phyloP scores from a whole-genome alignment of 2,113 vertebrate genomes.

The Bubo blakistoni region DNA sequence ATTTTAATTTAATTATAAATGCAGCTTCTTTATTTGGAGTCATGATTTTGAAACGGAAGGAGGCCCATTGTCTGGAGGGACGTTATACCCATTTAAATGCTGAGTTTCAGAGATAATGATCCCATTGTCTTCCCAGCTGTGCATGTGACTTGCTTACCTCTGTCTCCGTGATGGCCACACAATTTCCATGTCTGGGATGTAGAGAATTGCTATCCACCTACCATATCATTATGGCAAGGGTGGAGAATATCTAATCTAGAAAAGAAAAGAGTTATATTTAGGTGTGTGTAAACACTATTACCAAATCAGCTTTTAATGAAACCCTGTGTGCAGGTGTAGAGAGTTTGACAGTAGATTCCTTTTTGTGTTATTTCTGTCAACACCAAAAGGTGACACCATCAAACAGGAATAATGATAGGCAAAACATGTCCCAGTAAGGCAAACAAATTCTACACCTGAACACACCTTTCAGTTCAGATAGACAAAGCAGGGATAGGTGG shows the following conservation, averaged over 20 bases:
- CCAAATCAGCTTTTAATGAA: constrained; percentile 19
- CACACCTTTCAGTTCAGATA: background rate
- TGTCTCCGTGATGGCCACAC: background rate
- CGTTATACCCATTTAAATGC: background rate
- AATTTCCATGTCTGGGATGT: constrained; percentile 17
- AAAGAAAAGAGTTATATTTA: constrained; percentile 21
- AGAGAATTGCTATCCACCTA: background rate
- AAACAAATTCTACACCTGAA: background rate
- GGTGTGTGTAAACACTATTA: background rate
- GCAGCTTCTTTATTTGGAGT: background rate
- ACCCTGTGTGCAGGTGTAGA: background rate
- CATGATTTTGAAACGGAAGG: background rate
- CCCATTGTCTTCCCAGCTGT: accelerated
- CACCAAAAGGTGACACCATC: background rate
- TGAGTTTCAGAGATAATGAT: background rate
- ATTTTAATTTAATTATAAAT: background rate
- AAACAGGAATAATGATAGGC: background rate
- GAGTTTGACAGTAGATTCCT: background rate
- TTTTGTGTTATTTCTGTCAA: background rate
- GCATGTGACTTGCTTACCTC: background rate
- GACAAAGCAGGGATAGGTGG: background rate
- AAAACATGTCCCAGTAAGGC: background rate
- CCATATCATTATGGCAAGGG: background rate
- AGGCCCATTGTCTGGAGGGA: background rate
- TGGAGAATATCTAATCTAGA: background rate